Conservation (phyloP, 2,113 vertebrate species). For the Ranitomeya variabilis region DNA sequence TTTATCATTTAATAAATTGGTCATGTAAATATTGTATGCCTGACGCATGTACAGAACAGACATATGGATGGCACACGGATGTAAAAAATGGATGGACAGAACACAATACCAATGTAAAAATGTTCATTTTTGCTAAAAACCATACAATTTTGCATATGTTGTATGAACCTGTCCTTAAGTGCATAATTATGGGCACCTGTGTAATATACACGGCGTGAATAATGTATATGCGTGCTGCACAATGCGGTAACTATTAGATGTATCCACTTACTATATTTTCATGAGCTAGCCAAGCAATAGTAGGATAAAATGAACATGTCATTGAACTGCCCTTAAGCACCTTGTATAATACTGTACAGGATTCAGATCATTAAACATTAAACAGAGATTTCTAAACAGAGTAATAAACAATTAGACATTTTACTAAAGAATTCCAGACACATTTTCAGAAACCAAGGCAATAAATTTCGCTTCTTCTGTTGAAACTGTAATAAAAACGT, state of each 20-base stretch:
- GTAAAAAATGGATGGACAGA: too few relatives aligned
- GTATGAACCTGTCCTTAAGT: too few relatives aligned
- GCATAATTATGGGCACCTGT: background rate
- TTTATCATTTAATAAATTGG: too few relatives aligned
- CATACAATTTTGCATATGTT: too few relatives aligned
- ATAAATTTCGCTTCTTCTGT: constrained; percentile 36
- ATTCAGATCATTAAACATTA: constrained; percentile 48
- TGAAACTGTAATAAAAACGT: constrained; percentile 50
- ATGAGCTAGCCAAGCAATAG: background rate
- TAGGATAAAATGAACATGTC: constrained; percentile 10
- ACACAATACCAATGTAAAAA: too few relatives aligned
- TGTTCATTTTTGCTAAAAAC: too few relatives aligned
- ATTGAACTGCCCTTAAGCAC: constrained; percentile 30
- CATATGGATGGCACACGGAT: too few relatives aligned
- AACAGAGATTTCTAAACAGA: constrained; percentile 43
- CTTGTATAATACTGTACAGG: constrained; percentile 40
- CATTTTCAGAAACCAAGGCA: constrained; percentile 37
- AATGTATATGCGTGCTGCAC: background rate
- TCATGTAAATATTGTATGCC: too few relatives aligned
- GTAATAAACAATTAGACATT: constrained; percentile 54
- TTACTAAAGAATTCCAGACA: constrained; percentile 48
- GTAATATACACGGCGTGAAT: background rate
- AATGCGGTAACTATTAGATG: background rate
- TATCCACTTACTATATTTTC: background rate
- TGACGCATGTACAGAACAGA: too few relatives aligned